phyloP scores from a whole-genome alignment of 2,113 vertebrate genomes.

The Acanthisitta chloris region DNA sequence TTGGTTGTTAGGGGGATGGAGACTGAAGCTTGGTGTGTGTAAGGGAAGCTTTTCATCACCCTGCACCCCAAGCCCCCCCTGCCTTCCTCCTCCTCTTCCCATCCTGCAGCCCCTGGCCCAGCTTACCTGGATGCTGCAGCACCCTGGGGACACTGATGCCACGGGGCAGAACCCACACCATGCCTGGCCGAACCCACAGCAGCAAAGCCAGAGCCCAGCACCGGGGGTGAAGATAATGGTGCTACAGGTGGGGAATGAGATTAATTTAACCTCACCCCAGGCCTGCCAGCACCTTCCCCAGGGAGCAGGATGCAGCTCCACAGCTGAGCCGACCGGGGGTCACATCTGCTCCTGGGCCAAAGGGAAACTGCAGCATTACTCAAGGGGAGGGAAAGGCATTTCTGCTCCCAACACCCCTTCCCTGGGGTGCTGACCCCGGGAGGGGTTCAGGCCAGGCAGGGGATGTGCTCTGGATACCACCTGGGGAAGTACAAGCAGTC shows the following conservation, averaged over 20 bases:
- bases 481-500: neutral
- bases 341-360: neutral
- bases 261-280: neutral
- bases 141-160: accelerated
- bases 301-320: neutral
- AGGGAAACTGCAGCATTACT: neutral
- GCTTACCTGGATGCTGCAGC: neutral
- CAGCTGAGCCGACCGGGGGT: neutral
- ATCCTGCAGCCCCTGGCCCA: neutral
- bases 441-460: neutral
- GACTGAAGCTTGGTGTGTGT: accelerated
- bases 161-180: accelerated
- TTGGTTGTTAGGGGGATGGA: accelerated
- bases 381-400: neutral
- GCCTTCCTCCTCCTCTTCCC: neutral
- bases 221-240: neutral
- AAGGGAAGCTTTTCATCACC: neutral
- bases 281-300: neutral
- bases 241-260: neutral
- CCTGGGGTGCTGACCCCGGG: neutral
- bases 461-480: neutral
- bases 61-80: accelerated
- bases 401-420: neutral
- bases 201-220: neutral
- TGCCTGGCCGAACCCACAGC: accelerated